Evolutionary conservation across 2,113 vertebrate species (phyloP), one percentile per base, ranked within the genome.

Genomic region (Triplophysa dalaica): DNA sequence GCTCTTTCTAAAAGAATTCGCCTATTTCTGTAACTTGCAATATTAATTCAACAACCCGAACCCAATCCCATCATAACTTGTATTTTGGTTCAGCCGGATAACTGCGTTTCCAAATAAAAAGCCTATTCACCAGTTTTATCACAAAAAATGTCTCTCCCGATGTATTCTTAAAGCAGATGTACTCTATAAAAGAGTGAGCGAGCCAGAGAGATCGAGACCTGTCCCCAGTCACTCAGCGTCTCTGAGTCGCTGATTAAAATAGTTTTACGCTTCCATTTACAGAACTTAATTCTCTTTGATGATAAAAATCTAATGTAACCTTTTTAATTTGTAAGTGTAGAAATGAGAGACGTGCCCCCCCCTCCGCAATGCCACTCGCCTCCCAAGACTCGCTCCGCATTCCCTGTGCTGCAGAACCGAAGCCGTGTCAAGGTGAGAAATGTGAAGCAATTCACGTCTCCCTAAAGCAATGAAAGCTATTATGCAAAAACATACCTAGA

Each of bases 221-320:
- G 45, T 56, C 12, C 22, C 52, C 12, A 43, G 52, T 69, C 72
- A 72, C 61, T 73, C 45, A 21, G 4, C 16, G 4, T 64, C 64
- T 58, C 73, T 21, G 72, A n/a, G n/a, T n/a, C n/a, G 24, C 69
- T 70, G 75, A 83, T 82, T 80, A 87, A 83, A 87, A 81, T 58
- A 75, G 77, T 67, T 82, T 87, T 75, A 80, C 45, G 62, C 82
- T 85, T 82, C 80, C 81, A 72, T 87, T 85, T 86, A 85, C 81
- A 82, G 77, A 78, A 73, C 52, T 67, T 85, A 85, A 87, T 85
- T 86, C 81, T 83, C 81, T 86, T 84, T 87, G 86, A 85, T 87
- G 83, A 87, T 85, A 85, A 78, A 54, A 87, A 83, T 85, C 84
- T 74, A 82, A 83, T 75, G 79, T 76, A 85, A 84, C 80, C 78